Percentiles rank a stretch among this genome's conserved stretches.
Evolutionary conservation across 2,888 invertebrate genomes (phyloP).

Genomic region (Vesta saturnalis): DNA sequence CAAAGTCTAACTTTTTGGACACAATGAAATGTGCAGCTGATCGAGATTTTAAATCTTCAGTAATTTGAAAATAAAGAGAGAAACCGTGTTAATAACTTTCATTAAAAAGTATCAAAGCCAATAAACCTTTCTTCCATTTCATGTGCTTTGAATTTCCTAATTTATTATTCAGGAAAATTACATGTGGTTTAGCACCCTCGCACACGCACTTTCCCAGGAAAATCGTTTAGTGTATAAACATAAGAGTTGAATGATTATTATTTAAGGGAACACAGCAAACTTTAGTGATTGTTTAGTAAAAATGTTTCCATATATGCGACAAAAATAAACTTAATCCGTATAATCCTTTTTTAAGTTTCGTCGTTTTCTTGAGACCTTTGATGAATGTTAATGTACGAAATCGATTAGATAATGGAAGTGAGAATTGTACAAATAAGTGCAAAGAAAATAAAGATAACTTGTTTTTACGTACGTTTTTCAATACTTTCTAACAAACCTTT

Average conservation of each 20-base stretch:
- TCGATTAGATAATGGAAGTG: no score
- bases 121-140: not conserved
- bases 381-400: not conserved
- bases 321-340: not conserved
- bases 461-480: no score
- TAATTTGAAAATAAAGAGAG: no score
- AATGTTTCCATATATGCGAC: no score
- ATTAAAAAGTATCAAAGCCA: no score
- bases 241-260: slow-evolving; percentile 12
- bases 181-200: slow-evolving; percentile 15
- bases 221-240: slow-evolving; percentile 3
- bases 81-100: no score
- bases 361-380: not conserved
- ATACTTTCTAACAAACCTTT: no score
- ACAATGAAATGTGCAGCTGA: no score
- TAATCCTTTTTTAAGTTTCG: not conserved
- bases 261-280: slow-evolving; percentile 8
- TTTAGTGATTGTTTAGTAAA: not conserved
- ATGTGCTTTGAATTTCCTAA: not conserved
- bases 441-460: no score
- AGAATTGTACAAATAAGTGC: no score
- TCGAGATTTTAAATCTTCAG: no score
- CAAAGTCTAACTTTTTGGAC: no score
- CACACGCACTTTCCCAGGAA: slow-evolving; percentile 14
- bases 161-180: slow-evolving; percentile 22